Conservation (phyloP, 2,797 vertebrate species). For the Trichosurus vulpecula region DNA sequence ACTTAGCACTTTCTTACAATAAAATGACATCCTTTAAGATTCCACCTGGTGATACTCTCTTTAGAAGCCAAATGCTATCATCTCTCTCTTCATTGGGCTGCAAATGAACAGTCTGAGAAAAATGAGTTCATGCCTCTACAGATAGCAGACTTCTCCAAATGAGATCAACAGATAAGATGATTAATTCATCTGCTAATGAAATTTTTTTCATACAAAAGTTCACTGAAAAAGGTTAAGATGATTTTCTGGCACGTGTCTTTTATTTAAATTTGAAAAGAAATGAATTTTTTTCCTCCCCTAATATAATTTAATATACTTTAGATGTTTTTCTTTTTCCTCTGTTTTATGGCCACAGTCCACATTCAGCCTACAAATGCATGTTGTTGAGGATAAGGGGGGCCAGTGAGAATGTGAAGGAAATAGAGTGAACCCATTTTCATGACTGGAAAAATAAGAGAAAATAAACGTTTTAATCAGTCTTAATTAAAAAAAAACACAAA, state of each 20-base stretch:
- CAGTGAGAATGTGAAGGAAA: background rate
- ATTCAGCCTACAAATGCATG: constrained; percentile 32
- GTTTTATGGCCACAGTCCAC: background rate
- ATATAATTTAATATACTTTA: background rate
- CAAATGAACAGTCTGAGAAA: background rate
- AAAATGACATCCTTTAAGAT: background rate
- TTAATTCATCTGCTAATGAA: constrained; percentile 53
- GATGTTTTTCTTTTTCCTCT: constrained; percentile 14
- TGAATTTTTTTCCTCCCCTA: constrained; percentile 27
- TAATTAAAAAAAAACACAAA: no score
- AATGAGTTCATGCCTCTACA: background rate
- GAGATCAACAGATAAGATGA: constrained; percentile 46
- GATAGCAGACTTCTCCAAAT: background rate
- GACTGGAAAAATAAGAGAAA: background rate
- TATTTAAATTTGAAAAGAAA: constrained; percentile 58
- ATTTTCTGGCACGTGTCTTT: constrained; percentile 42
- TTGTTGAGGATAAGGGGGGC: constrained; percentile 23
- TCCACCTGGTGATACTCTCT: background rate
- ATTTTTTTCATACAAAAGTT: constrained; percentile 45
- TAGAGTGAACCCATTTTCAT: background rate
- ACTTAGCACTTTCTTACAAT: background rate
- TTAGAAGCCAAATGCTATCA: constrained; percentile 22
- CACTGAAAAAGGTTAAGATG: constrained; percentile 49
- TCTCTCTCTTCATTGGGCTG: constrained; percentile 10
- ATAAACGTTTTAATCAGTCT: background rate